Evolutionary conservation across 2,888 invertebrate species (phyloP), one percentile per base, ranked within the genome.

Genomic region (Priapulus caudatus): DNA sequence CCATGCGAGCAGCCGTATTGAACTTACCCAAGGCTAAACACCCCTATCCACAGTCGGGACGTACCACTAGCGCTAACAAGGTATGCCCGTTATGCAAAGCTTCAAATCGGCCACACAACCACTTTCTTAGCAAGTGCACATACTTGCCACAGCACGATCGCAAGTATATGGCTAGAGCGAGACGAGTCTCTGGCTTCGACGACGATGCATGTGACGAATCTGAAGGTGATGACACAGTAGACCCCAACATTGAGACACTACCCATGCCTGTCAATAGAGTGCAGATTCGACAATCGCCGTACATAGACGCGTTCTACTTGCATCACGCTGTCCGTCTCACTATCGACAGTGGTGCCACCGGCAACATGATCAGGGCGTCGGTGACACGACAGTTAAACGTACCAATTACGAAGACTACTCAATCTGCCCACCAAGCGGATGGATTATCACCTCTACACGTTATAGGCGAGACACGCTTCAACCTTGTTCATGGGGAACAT

Each of bases 41-140:
- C 33, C 33, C 33, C 33, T n/a, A n/a, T n/a, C n/a, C n/a, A n/a
- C n/a, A n/a, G n/a, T n/a, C n/a, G n/a, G n/a, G n/a, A n/a, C n/a
- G n/a, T n/a, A n/a, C n/a, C n/a, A n/a, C n/a, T n/a, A 33, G n/a
- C 5, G 33, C 33, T 33, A 5, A 5, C n/a, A 5, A n/a, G 10
- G n/a, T n/a, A 33, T 33, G 33, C 33, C 33, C 33, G 10, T 33
- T 33, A n/a, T 33, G 33, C n/a, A 33, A 33, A 33, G 10, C 5
- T 10, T 5, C 33, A n/a, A n/a, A n/a, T n/a, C 5, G 33, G n/a
- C 5, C 10, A 5, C 5, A 33, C 33, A 20, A 54, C 10, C 57
- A 60, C 23, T 61, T 53, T 20, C 44, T 62, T 4, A 58, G 56
- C 20, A 44, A 24, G n/a, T 60, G 58, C 43, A 55, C 24, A 21